A percentile compares a stretch with the other conserved stretches of the same genome.
These are phyloP conservation scores for Drosophila equinoxialis DNA, from an alignment of 1,140 invertebrate species.

Conservation along the genomic window DNA sequence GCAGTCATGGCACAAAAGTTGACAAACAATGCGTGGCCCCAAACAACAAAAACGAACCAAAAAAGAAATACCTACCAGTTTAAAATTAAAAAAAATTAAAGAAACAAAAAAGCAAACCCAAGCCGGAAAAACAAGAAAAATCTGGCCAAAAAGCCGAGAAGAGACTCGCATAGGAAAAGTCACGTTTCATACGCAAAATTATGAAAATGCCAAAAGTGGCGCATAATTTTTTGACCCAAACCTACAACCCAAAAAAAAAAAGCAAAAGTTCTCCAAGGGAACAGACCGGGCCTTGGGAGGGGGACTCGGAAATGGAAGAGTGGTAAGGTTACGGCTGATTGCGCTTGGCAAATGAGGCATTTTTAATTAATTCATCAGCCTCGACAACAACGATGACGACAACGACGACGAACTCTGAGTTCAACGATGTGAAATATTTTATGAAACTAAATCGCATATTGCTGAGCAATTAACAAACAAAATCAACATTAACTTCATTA, in stretches of 20 bases:
- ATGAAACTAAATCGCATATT: constrained; percentile 49
- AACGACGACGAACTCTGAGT: background rate
- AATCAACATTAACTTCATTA: constrained; percentile 71
- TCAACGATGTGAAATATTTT: constrained; percentile 17
- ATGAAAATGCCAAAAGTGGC: constrained; percentile 72
- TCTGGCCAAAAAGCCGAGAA: constrained; percentile 18
- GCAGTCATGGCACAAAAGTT: constrained; percentile 52
- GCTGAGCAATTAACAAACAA: constrained; percentile 60
- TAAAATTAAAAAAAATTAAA: constrained; percentile 62
- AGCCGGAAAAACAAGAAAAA: constrained; percentile 37
- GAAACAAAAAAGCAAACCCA: constrained; percentile 47
- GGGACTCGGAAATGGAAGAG: background rate
- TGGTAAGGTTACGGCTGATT: constrained; percentile 58
- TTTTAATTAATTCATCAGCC: constrained; percentile 78
- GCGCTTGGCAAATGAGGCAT: constrained; percentile 70
- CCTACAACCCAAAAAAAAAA: constrained; percentile 4
- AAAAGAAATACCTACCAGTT: constrained; percentile 36
- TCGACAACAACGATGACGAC: constrained; percentile 8
- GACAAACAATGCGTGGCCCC: constrained; percentile 70
- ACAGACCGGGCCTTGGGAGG: background rate
- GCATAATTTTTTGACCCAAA: constrained; percentile 63
- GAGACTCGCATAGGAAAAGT: constrained; percentile 52
- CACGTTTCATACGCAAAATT: constrained; percentile 79
- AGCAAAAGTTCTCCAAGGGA: background rate
- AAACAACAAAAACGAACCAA: constrained; percentile 25